Base-by-base conservation (phyloP, 2,113 vertebrate genomes). In the Ornithorhynchus anatinus region DNA sequence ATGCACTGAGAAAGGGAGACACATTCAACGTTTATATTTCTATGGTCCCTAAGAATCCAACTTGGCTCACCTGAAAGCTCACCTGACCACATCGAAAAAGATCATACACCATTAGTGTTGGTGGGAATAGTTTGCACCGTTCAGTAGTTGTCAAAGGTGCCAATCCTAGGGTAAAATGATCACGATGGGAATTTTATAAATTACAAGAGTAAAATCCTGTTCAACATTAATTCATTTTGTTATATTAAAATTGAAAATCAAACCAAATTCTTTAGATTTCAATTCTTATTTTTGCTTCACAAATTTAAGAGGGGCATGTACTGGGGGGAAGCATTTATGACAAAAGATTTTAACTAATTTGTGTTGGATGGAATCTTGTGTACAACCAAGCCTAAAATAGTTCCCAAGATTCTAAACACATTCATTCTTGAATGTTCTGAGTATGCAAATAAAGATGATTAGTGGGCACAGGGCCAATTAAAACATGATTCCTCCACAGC, bases 401-500 rank as follows among this genome's bases (percentile, higher is more conserved):
- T 57, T 57, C 54, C 33, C 45, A 67, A 11, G 54, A 50, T 45
- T 25, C 27, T 31, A 33, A 33, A 56, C 37, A 72, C 19, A 27
- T 51, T 66, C 17, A 44, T 56, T 83, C 20, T 15, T 54, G 56
- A 58, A 84, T 84, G 57, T 25, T 77, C 59, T 56, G 57, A 42
- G 27, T 59, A 67, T 59, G 78, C 72, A 84, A 73, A 72, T 80
- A 82, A 85, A 70, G 69, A 86, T 32, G 79, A 29, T 4, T 8
- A 22, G 33, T 20, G 44, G 67, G 75, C 4, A 35, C 76, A 80
- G 19, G 59, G 77, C 72, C 68, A 88, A 65, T 76, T 78, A 75
- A 82, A 89, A 85, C 73, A 23, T 36, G 31, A 72, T 87, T 88
- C 85, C 77, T 69, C 37, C 85, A 48, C 32, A 70, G 59, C 69